These are phyloP conservation scores for Zhuqinia jingwanae DNA, from an alignment of 2,888 invertebrate species.

Conservation along the genomic window DNA sequence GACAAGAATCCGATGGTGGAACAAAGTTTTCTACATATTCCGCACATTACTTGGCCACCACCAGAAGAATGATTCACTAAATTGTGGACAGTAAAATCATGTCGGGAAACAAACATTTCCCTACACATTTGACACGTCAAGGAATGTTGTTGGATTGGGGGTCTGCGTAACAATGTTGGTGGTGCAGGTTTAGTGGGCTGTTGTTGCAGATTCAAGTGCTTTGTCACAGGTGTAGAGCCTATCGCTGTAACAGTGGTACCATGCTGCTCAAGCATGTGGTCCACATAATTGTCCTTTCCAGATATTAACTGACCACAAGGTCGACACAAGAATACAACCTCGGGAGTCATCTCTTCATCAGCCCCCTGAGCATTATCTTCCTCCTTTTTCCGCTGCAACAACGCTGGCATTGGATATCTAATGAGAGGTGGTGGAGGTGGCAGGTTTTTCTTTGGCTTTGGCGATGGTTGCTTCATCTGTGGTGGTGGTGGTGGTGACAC, in stretches of 20 bases:
- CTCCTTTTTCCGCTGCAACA: not conserved
- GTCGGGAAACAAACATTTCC: slow-evolving; percentile 33
- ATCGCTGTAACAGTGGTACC: slow-evolving; percentile 30
- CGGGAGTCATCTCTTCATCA: not conserved
- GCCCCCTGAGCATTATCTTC: not conserved
- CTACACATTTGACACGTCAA: slow-evolving; percentile 48
- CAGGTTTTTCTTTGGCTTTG: slow-evolving; percentile 50
- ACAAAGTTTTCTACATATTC: slow-evolving; percentile 54
- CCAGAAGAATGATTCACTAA: slow-evolving; percentile 21
- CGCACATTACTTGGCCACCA: slow-evolving; percentile 44
- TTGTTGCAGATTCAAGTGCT: not conserved
- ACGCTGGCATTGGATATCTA: slow-evolving; percentile 25
- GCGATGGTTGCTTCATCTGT: not conserved
- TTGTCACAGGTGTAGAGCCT: not conserved
- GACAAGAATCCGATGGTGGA: slow-evolving; percentile 64
- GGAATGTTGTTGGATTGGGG: not conserved
- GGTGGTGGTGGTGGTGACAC: not conserved
- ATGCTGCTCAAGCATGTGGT: slow-evolving; percentile 61
- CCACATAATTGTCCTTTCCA: slow-evolving; percentile 67
- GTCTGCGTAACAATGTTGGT: not conserved
- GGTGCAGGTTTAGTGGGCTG: slow-evolving; percentile 11
- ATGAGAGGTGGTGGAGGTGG: slow-evolving; percentile 68
- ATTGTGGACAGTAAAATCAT: slow-evolving; percentile 59
- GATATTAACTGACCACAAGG: slow-evolving; percentile 56
- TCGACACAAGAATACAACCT: slow-evolving; percentile 56